Conservation (phyloP, 2,113 vertebrate species). For the Thermophis baileyi region DNA sequence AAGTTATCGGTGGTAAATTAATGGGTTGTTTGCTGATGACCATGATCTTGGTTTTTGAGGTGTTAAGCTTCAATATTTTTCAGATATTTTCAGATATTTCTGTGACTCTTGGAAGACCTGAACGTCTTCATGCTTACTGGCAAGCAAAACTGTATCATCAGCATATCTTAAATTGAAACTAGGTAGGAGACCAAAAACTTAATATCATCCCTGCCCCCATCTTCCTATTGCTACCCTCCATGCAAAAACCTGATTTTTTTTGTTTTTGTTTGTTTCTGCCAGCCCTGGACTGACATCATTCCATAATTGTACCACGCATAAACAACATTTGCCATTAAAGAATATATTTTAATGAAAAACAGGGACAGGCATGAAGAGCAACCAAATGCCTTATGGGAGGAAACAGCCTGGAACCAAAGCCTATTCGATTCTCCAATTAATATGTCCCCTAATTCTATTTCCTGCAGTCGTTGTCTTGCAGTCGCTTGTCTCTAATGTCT, state of each 20-base stretch:
- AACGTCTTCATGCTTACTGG: too few relatives aligned
- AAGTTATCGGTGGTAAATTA: too few relatives aligned
- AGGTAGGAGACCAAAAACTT: too few relatives aligned
- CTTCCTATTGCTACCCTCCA: constrained; percentile 27
- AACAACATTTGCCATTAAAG: constrained; percentile 79
- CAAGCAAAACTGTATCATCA: too few relatives aligned
- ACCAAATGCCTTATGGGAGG: constrained; percentile 81
- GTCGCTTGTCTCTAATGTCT: constrained; percentile 80
- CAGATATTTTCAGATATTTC: too few relatives aligned
- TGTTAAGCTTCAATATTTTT: too few relatives aligned
- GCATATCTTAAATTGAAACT: too few relatives aligned
- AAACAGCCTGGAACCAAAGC: constrained; percentile 82
- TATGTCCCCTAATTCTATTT: constrained; percentile 85
- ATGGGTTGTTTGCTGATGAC: too few relatives aligned
- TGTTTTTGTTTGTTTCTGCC: constrained; percentile 37
- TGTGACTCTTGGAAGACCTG: too few relatives aligned
- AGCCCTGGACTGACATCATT: constrained; percentile 64
- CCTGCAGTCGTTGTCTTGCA: constrained; percentile 76
- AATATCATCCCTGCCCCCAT: neutral
- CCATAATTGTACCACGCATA: constrained; percentile 73
- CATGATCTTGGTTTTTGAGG: too few relatives aligned
- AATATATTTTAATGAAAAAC: constrained; percentile 81
- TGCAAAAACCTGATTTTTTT: constrained; percentile 38
- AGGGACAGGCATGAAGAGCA: constrained; percentile 76
- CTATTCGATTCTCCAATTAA: constrained; percentile 85